Percentiles rank a stretch among this genome's conserved stretches.
Conservation (phyloP, 2,113 vertebrate species). For the Aspidoscelis tigris region DNA sequence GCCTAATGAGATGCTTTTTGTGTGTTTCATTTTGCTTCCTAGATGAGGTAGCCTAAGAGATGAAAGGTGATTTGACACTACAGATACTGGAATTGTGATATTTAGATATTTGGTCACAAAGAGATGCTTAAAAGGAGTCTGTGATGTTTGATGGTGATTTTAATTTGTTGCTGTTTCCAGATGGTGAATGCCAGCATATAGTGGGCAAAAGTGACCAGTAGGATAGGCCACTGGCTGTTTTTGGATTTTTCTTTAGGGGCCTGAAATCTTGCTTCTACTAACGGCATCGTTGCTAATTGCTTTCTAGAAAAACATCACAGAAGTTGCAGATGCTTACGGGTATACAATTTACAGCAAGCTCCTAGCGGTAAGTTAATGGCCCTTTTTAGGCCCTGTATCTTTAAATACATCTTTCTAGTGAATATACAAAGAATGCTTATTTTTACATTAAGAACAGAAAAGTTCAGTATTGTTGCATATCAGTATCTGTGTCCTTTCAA, state of each 20-base stretch:
- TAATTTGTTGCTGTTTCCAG: not conserved
- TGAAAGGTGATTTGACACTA: too few relatives aligned
- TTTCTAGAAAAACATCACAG: conserved; percentile 81
- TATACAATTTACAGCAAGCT: conserved; percentile 87
- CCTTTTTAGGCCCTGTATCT: fast-evolving
- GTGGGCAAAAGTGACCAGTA: not conserved
- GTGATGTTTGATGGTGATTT: not conserved
- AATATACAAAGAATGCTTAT: not conserved
- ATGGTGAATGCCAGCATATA: not conserved
- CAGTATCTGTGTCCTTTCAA: too few relatives aligned
- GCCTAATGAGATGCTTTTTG: too few relatives aligned
- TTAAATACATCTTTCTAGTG: not conserved
- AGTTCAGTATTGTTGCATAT: too few relatives aligned
- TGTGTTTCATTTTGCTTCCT: too few relatives aligned
- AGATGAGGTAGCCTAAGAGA: too few relatives aligned
- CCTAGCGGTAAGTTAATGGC: conserved; percentile 79
- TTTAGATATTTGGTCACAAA: not conserved
- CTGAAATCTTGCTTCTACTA: not conserved
- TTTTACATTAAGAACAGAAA: not conserved
- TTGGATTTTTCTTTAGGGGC: not conserved
- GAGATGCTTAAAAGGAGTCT: too few relatives aligned
- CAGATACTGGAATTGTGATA: not conserved
- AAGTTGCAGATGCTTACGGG: conserved; percentile 82
- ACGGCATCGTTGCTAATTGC: conserved; percentile 19
- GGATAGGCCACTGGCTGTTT: not conserved